A percentile compares a stretch with the other conserved stretches of the same genome.
Conservation (phyloP, 2,888 invertebrate genomes). For the Cheilosia soror region DNA sequence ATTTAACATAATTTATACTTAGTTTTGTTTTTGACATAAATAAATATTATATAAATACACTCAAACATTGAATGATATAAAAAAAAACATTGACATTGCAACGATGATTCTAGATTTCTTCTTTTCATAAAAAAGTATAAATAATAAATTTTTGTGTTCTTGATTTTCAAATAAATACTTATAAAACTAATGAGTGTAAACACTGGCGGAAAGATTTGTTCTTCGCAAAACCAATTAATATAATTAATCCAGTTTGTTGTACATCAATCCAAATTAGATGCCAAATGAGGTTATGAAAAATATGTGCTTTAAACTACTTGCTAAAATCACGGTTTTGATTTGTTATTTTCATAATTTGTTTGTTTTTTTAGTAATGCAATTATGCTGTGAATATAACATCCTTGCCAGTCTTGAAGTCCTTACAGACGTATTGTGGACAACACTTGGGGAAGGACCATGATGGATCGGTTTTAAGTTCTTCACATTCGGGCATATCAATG, state of each 20-base stretch:
- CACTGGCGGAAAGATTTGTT: conserved; percentile 28
- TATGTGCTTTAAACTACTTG: conserved; percentile 36
- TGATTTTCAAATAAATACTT: conserved; percentile 67
- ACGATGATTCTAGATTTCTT: conserved; percentile 33
- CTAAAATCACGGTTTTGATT: conserved; percentile 63
- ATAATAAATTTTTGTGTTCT: conserved; percentile 37
- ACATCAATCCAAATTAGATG: conserved; percentile 39
- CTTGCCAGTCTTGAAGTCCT: conserved; percentile 82
- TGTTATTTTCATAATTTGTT: conserved; percentile 18
- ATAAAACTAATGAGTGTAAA: conserved; percentile 60
- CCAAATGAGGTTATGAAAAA: conserved; percentile 44
- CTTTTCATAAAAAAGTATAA: conserved; percentile 46
- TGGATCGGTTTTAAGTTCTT: conserved; percentile 81
- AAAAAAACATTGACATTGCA: conserved; percentile 40
- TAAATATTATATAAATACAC: conserved; percentile 61
- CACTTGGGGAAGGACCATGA: conserved; percentile 83
- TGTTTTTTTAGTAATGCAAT: conserved; percentile 1
- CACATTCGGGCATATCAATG: conserved; percentile 82
- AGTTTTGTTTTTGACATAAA: conserved; percentile 20
- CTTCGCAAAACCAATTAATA: conserved; percentile 46
- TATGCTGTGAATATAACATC: conserved; percentile 81
- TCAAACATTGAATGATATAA: conserved; percentile 65
- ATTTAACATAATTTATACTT: conserved; percentile 23
- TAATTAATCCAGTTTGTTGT: conserved; percentile 42
- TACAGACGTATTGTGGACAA: conserved; percentile 82